Evolutionary conservation across 2,797 vertebrate species (phyloP).

Genomic region (Rhinatrema bivittatum): DNA sequence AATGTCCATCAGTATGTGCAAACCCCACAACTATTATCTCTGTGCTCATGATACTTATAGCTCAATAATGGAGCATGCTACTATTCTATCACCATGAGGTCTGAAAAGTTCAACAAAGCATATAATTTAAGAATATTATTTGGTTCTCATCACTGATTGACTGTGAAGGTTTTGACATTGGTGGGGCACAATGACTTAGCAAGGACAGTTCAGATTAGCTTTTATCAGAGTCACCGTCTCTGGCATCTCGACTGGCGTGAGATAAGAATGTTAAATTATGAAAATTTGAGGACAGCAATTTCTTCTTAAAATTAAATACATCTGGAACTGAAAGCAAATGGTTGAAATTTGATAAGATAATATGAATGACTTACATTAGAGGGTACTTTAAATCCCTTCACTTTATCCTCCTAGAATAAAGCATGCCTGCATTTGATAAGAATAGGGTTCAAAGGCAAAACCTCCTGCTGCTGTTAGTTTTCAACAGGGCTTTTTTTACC

Average conservation of each 20-base stretch:
- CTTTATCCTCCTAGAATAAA: constrained; percentile 13
- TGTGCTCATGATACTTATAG: no score
- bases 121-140: no score
- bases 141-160: no score
- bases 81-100: no score
- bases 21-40: no score
- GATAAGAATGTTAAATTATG: constrained; percentile 11
- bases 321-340: constrained; percentile 9
- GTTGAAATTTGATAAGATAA: constrained; percentile 19
- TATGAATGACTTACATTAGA: constrained; percentile 19
- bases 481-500: no score
- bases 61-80: no score
- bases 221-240: neutral
- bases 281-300: constrained; percentile 9
- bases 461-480: no score
- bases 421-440: constrained; percentile 8
- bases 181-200: neutral
- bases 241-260: constrained; percentile 9
- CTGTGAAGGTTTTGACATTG: no score
- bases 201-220: neutral
- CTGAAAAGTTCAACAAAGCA: no score
- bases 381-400: constrained; percentile 13
- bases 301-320: constrained; percentile 10
- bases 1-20: no score
- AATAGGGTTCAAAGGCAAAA: constrained; percentile 10